Evolutionary conservation across 2,113 vertebrate species (phyloP), one percentile per base, ranked within the genome.

Genomic region (Drymodes brunneopygia): DNA sequence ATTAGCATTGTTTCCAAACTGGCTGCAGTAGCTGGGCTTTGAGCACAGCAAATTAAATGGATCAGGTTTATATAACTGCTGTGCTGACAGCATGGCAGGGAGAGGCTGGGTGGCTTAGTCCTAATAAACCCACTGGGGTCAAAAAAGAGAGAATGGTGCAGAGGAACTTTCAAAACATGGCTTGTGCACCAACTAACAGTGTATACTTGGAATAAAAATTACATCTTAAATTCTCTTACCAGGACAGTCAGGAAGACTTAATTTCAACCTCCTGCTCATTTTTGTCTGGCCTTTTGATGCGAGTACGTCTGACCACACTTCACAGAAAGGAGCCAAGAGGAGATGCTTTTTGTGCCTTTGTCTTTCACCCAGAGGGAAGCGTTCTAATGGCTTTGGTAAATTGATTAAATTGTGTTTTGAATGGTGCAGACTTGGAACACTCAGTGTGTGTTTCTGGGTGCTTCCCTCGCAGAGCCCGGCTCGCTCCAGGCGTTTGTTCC

Each of bases 371-470:
- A 0, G 81, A 77, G 82, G 79, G 80, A 28, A 86, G 44, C 1
- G 0, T 88, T 94, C 64, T 96, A 70, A 94, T 96, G 88, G 85
- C 71, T 86, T 80, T 74, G 77, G 69, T 83, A 92, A 96, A 95
- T 93, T 87, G 93, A 96, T 96, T 94, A 92, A 90, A 92, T 88
- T 78, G n/a, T 44, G 44, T 83, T 96, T 93, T 96, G 93, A 90
- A 44, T 8, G 82, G 67, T 77, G 36, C 79, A 94, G 64, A 29
- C 93, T 83, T 66, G 0, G 24, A 96, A 80, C 87, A 51, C 14
- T 70, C 88, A 40, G 12, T n/a, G 56, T 50, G 60, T 47, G 36
- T 74, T 90, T 91, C 74, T 4, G 9, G 58, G 70, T 62, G 74
- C 79, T 90, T 70, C 88, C 88, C 56, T 61, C n/a, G 10, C 66